These are phyloP conservation scores for Hepsetus odoe DNA, from an alignment of 2,113 vertebrate species.

Conservation along the genomic window DNA sequence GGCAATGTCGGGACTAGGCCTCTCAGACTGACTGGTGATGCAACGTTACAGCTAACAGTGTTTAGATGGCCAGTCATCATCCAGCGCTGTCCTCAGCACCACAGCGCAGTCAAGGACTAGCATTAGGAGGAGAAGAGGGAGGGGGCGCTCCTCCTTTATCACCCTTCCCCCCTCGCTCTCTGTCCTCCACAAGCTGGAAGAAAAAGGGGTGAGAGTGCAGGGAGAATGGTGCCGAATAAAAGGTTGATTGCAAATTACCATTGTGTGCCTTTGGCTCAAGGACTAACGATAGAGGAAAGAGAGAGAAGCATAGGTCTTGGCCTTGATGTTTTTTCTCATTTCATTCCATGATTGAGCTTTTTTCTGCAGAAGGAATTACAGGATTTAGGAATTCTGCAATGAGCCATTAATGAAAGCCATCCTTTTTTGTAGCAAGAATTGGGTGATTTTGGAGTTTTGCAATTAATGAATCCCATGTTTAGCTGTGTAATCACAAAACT, in stretches of 20 bases:
- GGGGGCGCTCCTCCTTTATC: conserved; percentile 35
- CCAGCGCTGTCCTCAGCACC: conserved; percentile 13
- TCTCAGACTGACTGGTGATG: conserved; percentile 58
- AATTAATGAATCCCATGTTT: background rate
- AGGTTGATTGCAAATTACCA: conserved; percentile 65
- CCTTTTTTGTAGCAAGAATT: too few relatives aligned
- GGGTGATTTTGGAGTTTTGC: conserved; percentile 2
- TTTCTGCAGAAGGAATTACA: background rate
- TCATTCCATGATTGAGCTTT: conserved; percentile 3
- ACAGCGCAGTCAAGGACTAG: conserved; percentile 19
- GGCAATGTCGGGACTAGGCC: conserved; percentile 48
- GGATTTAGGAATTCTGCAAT: conserved; percentile 15
- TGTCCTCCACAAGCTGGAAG: background rate
- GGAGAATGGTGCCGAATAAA: conserved; percentile 58
- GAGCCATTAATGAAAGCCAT: background rate
- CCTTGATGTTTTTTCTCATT: conserved; percentile 16
- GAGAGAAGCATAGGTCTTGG: background rate
- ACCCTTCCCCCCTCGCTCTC: conserved; percentile 58
- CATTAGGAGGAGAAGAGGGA: conserved; percentile 45
- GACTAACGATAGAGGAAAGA: conserved; percentile 59
- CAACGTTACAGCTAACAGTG: conserved; percentile 56
- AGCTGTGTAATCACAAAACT: background rate
- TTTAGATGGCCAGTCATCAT: conserved; percentile 37
- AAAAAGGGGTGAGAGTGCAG: conserved; percentile 49
- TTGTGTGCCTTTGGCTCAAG: conserved; percentile 60